Conservation (phyloP, 2,113 vertebrate genomes). For the Hippoglossus stenolepis region DNA sequence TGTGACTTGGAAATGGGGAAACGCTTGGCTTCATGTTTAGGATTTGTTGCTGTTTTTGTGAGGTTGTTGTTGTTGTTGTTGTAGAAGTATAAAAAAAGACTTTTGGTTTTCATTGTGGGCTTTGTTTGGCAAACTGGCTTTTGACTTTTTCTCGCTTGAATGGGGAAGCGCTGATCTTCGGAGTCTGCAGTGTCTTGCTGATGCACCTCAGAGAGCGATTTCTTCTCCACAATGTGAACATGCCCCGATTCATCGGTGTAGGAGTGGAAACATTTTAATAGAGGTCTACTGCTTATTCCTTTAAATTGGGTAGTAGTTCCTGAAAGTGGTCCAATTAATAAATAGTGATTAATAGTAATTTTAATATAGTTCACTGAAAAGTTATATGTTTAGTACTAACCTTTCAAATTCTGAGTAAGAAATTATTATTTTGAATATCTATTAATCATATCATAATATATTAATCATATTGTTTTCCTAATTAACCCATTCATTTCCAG, state of each 20-base stretch:
- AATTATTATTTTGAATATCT: neutral
- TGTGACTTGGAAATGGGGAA: conserved; percentile 17
- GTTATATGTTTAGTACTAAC: neutral
- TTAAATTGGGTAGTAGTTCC: neutral
- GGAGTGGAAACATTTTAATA: neutral
- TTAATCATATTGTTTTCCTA: neutral
- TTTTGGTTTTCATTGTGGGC: neutral
- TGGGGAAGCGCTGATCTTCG: neutral
- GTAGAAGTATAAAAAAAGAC: neutral
- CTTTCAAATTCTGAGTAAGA: neutral
- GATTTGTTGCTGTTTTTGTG: conserved; percentile 5
- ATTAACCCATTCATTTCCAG: neutral
- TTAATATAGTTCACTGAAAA: neutral
- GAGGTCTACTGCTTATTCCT: neutral
- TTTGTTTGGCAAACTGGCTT: conserved; percentile 13
- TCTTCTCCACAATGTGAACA: neutral
- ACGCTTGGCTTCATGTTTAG: neutral
- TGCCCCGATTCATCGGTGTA: neutral
- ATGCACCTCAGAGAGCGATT: neutral
- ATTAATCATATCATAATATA: neutral
- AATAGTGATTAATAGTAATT: neutral
- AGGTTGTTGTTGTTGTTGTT: neutral
- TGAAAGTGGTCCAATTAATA: neutral
- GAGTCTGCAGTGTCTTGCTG: neutral
- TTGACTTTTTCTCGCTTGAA: conserved; percentile 38